phyloP scores from a whole-genome alignment of 2,113 vertebrate genomes.

The Tachuris rubrigastra region DNA sequence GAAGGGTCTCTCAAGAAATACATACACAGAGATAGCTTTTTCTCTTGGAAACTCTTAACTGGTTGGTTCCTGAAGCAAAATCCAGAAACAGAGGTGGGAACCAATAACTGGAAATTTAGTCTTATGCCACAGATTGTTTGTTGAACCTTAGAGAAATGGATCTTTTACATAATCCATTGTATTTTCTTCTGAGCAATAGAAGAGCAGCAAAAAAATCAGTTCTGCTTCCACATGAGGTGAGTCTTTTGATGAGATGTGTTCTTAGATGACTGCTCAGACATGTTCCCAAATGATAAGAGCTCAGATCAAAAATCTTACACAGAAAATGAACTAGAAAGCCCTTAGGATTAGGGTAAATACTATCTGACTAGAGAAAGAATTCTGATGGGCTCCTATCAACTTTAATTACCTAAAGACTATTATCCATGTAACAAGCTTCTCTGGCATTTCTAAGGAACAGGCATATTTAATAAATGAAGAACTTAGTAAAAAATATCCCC shows the following conservation, averaged over 20 bases:
- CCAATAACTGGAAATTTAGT: not conserved
- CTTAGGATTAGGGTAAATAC: slow-evolving; percentile 18
- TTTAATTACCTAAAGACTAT: slow-evolving; percentile 37
- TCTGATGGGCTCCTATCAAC: not conserved
- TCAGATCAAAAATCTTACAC: not conserved
- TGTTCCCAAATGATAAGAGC: not conserved
- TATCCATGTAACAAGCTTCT: not conserved
- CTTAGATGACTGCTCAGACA: slow-evolving; percentile 2
- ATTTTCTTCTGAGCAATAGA: not conserved
- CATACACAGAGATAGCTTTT: not conserved
- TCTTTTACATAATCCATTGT: not conserved
- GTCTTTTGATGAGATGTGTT: not conserved
- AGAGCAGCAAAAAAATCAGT: not conserved
- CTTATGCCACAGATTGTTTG: not conserved
- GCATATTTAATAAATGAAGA: slow-evolving; percentile 19
- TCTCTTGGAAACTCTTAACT: not conserved
- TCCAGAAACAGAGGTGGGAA: not conserved
- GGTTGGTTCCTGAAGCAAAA: not conserved
- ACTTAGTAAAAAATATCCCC: not conserved
- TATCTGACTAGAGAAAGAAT: not conserved
- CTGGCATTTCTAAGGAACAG: not conserved
- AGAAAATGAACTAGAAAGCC: slow-evolving; percentile 26
- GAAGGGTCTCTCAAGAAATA: not conserved
- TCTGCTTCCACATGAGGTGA: not conserved
- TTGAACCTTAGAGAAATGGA: not conserved